A percentile compares a stretch with the other conserved stretches of the same genome.
phyloP scores from a whole-genome alignment of 1,140 invertebrate genomes.

The Oscheius sp. region DNA sequence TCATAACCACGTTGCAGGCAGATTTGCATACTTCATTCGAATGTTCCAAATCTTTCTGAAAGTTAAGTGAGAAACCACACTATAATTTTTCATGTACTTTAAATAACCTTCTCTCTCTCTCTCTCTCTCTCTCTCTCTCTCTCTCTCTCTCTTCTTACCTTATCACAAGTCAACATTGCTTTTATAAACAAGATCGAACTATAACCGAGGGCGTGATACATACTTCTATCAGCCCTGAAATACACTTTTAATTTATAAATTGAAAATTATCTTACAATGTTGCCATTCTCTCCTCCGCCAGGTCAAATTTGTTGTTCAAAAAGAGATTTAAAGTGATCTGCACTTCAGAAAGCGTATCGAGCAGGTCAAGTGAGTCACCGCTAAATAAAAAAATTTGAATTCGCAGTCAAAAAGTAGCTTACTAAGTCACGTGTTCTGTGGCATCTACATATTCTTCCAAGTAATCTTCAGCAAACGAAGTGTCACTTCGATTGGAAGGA shows the following conservation, averaged over 20 bases:
- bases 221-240: constrained; percentile 74
- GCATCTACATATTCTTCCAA: constrained; percentile 35
- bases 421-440: constrained; percentile 35
- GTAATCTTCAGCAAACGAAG: no score
- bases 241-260: background rate
- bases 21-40: constrained; percentile 73
- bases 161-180: constrained; percentile 86
- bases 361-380: constrained; percentile 60
- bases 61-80: no score
- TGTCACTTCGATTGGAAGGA: constrained; percentile 14
- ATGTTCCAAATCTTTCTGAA: constrained; percentile 71
- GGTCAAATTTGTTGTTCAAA: constrained; percentile 82
- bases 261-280: constrained; percentile 69
- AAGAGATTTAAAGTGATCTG: constrained; percentile 75
- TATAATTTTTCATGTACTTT: constrained; percentile 28
- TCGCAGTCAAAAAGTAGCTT: background rate
- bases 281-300: constrained; percentile 73
- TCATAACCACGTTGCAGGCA: constrained; percentile 75
- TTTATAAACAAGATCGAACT: constrained; percentile 85
- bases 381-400: constrained; percentile 6
- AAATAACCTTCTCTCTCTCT: no score
- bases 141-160: no score
- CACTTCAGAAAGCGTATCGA: constrained; percentile 71
- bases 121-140: no score
- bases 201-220: constrained; percentile 85